A percentile compares a stretch with the other conserved stretches of the same genome.
Evolutionary conservation across 2,113 vertebrate species (phyloP).

Genomic region (Thymallus thymallus): DNA sequence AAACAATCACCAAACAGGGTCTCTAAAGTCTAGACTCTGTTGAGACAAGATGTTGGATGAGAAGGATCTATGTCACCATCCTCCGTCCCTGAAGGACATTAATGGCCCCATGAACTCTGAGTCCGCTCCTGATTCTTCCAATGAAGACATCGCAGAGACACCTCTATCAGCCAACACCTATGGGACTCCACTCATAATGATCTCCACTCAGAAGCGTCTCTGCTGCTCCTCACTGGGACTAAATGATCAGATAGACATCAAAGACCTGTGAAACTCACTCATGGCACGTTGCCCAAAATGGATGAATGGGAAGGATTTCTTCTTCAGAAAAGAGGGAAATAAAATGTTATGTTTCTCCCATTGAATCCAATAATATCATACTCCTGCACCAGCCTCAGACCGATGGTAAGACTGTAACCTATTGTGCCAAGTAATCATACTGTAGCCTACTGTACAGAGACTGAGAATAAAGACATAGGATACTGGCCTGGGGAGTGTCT

Average conservation of each 20-base stretch:
- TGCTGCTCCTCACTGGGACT: constrained; percentile 2
- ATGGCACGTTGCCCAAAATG: neutral
- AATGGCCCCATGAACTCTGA: neutral
- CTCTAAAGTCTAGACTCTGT: too few relatives aligned
- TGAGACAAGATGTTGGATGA: neutral
- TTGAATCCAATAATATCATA: too few relatives aligned
- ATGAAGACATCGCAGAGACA: neutral
- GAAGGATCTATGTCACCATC: neutral
- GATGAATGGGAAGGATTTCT: neutral
- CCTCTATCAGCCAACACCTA: neutral
- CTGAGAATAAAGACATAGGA: too few relatives aligned
- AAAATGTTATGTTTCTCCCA: neutral
- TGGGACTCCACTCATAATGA: constrained; percentile 2
- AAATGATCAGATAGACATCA: neutral
- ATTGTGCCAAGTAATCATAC: neutral
- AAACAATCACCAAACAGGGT: too few relatives aligned
- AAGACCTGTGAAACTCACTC: neutral
- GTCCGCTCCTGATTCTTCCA: neutral
- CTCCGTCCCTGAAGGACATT: too few relatives aligned
- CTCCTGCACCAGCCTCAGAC: too few relatives aligned
- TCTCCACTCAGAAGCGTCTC: neutral
- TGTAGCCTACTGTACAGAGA: too few relatives aligned
- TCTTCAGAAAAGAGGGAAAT: neutral
- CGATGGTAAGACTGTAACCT: neutral
- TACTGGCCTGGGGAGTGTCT: neutral